phyloP scores from a whole-genome alignment of 1,140 invertebrate species.

The Sinella curviseta region DNA sequence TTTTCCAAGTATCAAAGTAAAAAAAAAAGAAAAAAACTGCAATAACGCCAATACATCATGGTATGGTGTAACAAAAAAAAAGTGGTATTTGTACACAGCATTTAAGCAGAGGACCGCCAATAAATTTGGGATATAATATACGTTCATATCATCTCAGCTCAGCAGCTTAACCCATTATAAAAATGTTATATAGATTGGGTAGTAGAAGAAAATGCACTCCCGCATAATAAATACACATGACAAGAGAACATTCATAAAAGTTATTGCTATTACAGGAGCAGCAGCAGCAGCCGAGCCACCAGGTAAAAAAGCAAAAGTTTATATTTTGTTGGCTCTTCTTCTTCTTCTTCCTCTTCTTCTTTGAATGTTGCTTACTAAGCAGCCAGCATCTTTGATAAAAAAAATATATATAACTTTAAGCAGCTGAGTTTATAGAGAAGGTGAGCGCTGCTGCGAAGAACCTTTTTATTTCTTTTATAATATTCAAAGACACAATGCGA shows the following conservation, averaged over 20 bases:
- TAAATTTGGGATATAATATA: no score
- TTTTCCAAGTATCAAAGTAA: no score
- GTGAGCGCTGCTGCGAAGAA: no score
- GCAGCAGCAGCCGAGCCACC: neutral
- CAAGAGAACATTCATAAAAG: neutral
- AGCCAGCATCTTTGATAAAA: neutral
- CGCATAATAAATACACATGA: neutral
- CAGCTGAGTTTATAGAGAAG: neutral
- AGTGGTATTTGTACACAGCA: no score
- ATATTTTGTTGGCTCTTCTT: neutral
- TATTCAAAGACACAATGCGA: conserved; percentile 9
- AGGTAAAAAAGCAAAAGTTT: conserved; percentile 12
- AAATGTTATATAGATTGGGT: no score
- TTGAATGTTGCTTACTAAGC: neutral
- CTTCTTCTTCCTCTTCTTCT: neutral
- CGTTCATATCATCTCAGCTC: no score
- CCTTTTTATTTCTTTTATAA: neutral
- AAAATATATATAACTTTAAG: no score
- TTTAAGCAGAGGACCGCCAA: no score
- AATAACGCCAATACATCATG: no score
- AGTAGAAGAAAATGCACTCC: conserved; percentile 1
- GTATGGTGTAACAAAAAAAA: no score
- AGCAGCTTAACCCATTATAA: no score
- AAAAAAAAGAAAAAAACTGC: no score
- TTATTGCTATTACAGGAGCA: neutral